Evolutionary conservation across 2,888 invertebrate genomes (phyloP).

Genomic region (Eremobia ochroleuca): DNA sequence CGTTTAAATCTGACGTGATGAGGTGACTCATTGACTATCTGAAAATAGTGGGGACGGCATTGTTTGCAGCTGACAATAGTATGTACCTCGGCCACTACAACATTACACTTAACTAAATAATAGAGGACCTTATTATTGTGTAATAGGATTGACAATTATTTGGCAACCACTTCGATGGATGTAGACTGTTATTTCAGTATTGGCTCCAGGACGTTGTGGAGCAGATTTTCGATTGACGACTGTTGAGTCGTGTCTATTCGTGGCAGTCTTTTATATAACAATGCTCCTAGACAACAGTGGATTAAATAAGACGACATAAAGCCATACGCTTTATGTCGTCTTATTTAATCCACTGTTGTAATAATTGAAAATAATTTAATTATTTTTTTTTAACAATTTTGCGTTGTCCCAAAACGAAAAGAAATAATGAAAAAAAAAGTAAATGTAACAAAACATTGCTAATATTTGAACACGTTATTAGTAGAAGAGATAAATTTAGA

Average conservation of each 20-base stretch:
- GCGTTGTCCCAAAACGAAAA: background rate
- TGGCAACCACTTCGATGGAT: conserved; percentile 24
- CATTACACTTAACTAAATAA: conserved; percentile 13
- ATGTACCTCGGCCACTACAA: conserved; percentile 35
- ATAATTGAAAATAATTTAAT: background rate
- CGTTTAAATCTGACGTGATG: conserved; percentile 66
- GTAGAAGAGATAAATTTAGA: background rate
- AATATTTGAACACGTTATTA: background rate
- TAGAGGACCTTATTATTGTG: conserved; percentile 37
- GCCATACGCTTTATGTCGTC: no score
- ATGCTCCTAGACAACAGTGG: conserved; percentile 14
- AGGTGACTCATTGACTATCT: conserved; percentile 78
- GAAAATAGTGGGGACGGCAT: conserved; percentile 77
- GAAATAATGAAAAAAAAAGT: background rate
- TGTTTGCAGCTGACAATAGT: conserved; percentile 70
- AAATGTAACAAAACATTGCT: conserved; percentile 45
- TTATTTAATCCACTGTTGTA: no score
- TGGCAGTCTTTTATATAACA: conserved; percentile 33
- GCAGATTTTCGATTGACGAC: conserved; percentile 54
- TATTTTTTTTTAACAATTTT: conserved; percentile 1
- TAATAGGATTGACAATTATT: conserved; percentile 35
- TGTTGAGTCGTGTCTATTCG: conserved; percentile 37
- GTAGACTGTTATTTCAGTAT: conserved; percentile 14
- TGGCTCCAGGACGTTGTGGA: conserved; percentile 39
- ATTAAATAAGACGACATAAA: background rate